Conservation (phyloP, 2,797 vertebrate species). For the Gymnothorax javanicus region DNA sequence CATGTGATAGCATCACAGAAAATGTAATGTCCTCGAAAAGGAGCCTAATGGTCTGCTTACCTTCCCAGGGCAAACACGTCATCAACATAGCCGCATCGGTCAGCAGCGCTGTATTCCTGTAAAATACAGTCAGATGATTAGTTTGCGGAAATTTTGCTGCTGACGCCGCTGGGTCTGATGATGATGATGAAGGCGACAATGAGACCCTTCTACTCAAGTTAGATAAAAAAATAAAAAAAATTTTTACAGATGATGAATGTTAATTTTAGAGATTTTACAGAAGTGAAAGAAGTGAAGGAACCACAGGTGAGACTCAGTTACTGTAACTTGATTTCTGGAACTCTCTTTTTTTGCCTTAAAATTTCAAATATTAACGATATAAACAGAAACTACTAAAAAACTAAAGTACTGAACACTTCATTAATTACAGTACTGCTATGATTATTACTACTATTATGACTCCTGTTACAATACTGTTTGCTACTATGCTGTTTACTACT, state of each 20-base stretch:
- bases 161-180: not conserved
- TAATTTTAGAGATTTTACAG: not conserved
- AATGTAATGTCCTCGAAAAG: too few species aligned
- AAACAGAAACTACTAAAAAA: not conserved
- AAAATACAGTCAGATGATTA: not conserved
- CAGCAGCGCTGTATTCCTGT: conserved; percentile 72
- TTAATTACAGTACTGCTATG: not conserved
- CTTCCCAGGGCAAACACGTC: conserved; percentile 90
- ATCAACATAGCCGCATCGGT: conserved; percentile 87
- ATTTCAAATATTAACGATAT: too few species aligned
- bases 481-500: not conserved
- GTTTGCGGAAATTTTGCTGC: not conserved
- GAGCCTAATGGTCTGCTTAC: conserved; percentile 59
- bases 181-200: not conserved
- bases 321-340: not conserved
- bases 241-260: not conserved
- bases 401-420: not conserved
- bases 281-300: not conserved
- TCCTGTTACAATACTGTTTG: not conserved
- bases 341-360: not conserved
- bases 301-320: not conserved
- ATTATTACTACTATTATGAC: not conserved
- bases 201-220: not conserved
- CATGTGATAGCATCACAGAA: too few species aligned
- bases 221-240: not conserved